Evolutionary conservation across 2,113 vertebrate genomes (phyloP).

Genomic region (Tonatia bakeri): DNA sequence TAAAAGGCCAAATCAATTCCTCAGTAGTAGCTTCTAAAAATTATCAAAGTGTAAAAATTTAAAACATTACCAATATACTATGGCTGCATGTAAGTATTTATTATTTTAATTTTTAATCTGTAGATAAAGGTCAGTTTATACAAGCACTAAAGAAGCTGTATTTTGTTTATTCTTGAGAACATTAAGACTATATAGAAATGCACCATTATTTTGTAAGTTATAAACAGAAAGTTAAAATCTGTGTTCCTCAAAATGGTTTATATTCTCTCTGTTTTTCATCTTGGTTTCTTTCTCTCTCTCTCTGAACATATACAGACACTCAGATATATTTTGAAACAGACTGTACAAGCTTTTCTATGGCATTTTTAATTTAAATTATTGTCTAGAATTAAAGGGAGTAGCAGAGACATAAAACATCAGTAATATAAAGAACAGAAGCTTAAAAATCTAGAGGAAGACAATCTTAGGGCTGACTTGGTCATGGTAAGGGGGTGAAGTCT

Average conservation of each 20-base stretch:
- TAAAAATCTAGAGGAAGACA: neutral
- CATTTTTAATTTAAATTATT: neutral
- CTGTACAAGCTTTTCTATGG: neutral
- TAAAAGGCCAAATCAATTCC: neutral
- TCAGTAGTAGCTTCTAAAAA: neutral
- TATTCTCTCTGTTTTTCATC: neutral
- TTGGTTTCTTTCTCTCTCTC: neutral
- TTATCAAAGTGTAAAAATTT: neutral
- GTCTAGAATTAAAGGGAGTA: neutral
- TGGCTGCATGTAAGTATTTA: neutral
- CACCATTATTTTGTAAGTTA: neutral
- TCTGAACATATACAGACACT: neutral
- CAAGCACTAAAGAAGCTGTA: neutral
- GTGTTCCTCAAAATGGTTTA: neutral
- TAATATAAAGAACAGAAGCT: neutral
- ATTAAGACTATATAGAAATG: neutral
- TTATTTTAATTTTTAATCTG: neutral
- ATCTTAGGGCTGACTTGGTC: no score
- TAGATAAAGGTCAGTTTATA: neutral
- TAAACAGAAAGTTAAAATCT: neutral
- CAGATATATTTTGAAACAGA: neutral
- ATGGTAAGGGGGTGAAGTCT: neutral
- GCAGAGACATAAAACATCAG: neutral
- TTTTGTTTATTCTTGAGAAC: neutral
- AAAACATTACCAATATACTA: neutral